Evolutionary conservation across 92 coral and sea anemone genomes (phyloP).

Genomic region (Ricordea florida): DNA sequence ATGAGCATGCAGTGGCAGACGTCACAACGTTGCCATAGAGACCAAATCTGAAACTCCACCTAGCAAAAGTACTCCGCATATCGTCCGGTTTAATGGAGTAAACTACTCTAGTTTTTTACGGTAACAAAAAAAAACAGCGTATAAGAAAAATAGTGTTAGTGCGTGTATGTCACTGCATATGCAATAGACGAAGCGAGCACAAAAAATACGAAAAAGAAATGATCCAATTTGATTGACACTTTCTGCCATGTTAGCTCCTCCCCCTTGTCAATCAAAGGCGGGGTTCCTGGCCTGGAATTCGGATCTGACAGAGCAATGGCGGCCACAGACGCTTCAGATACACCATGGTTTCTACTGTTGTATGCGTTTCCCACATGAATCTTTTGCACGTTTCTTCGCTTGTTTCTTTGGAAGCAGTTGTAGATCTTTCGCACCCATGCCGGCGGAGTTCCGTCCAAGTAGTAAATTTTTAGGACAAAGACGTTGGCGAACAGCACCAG

Average conservation of each 20-base stretch:
- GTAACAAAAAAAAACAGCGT: too few relatives aligned
- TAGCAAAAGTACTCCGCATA: too few relatives aligned
- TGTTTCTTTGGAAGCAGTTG: neutral
- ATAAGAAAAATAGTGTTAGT: too few relatives aligned
- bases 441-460: constrained; percentile 49
- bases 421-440: constrained; percentile 1
- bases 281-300: neutral
- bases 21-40: too few relatives aligned
- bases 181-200: neutral
- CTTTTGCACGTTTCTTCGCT: neutral
- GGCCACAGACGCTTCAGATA: neutral
- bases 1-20: too few relatives aligned
- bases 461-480: constrained; percentile 53
- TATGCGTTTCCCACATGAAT: neutral
- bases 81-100: too few relatives aligned
- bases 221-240: constrained; percentile 19
- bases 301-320: constrained; percentile 1
- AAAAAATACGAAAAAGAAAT: neutral
- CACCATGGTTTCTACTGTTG: neutral
- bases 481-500: constrained; percentile 53
- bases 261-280: neutral
- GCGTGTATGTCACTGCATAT: too few relatives aligned
- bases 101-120: too few relatives aligned
- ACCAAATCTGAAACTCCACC: too few relatives aligned
- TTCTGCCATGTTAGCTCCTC: neutral